These are phyloP conservation scores for Macrobrachium rosenbergii DNA, from an alignment of 1,140 invertebrate genomes.

Conservation along the genomic window DNA sequence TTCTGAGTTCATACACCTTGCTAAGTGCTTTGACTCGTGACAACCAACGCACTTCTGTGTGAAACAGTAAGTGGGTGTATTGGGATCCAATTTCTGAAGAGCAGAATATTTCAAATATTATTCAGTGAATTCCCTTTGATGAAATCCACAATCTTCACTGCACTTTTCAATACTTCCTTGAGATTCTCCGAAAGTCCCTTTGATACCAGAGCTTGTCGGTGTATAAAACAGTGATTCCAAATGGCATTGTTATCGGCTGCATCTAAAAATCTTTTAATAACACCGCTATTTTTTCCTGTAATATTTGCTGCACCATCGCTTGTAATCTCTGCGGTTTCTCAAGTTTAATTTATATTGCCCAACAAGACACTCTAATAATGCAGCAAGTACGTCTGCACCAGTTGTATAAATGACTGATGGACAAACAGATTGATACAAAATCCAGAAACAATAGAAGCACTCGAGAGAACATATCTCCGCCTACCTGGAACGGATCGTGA, in stretches of 20 bases:
- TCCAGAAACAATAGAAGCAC: background rate
- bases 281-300: background rate
- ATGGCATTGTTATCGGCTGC: background rate
- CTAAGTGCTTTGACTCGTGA: no score
- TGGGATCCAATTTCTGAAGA: background rate
- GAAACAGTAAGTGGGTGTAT: background rate
- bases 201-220: background rate
- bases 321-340: background rate
- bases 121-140: background rate
- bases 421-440: background rate
- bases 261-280: slow-evolving; percentile 6
- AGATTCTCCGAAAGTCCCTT: background rate
- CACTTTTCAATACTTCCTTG: background rate
- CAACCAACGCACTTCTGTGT: background rate
- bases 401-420: background rate
- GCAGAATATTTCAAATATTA: slow-evolving; percentile 12
- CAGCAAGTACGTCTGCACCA: background rate
- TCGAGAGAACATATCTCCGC: no score
- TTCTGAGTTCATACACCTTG: background rate
- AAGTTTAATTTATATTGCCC: background rate
- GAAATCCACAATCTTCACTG: background rate
- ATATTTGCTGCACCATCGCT: background rate
- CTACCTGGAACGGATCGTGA: no score
- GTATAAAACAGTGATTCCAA: slow-evolving; percentile 13
- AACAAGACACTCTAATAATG: background rate